A percentile compares a stretch with the other conserved stretches of the same genome.
These are phyloP conservation scores for Cremastinae sp. DNA, from an alignment of 2,888 invertebrate species.

Conservation along the genomic window DNA sequence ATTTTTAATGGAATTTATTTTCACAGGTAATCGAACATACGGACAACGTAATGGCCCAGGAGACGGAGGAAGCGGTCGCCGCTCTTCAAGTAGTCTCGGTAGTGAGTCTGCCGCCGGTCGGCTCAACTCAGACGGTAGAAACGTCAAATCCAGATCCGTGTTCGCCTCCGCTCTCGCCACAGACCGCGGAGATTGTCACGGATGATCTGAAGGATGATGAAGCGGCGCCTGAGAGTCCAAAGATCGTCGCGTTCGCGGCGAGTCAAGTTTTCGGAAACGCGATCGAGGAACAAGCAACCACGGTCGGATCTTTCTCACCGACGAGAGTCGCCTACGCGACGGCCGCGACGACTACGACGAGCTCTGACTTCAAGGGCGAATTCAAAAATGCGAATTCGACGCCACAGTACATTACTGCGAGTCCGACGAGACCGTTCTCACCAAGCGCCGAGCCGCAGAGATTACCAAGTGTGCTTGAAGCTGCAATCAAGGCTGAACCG, in stretches of 20 bases:
- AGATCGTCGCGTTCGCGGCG: conserved; percentile 72
- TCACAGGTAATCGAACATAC: conserved; percentile 78
- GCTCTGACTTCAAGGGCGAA: conserved; percentile 70
- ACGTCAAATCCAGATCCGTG: conserved; percentile 81
- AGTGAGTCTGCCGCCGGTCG: conserved; percentile 83
- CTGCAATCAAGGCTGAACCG: conserved; percentile 93
- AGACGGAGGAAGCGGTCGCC: conserved; percentile 78
- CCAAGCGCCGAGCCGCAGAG: conserved; percentile 80
- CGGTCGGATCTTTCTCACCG: conserved; percentile 71
- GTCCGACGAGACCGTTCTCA: conserved; percentile 75
- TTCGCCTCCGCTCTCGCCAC: conserved; percentile 76
- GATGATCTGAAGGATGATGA: conserved; percentile 74
- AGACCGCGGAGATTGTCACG: conserved; percentile 70
- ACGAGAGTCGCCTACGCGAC: conserved; percentile 69
- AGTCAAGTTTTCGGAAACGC: conserved; percentile 69
- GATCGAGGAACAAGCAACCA: conserved; percentile 68
- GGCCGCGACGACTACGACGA: too few species aligned
- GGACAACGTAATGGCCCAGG: conserved; percentile 77
- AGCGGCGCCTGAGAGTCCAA: conserved; percentile 71
- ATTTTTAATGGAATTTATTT: too few species aligned
- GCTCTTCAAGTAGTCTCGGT: conserved; percentile 81
- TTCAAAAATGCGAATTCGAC: conserved; percentile 56
- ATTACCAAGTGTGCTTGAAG: conserved; percentile 88
- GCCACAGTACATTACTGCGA: conserved; percentile 72
- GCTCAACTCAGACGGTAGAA: conserved; percentile 85